Percentiles rank a stretch among this genome's conserved stretches.
phyloP scores from a whole-genome alignment of 1,140 invertebrate genomes.

The Drosophila prosaltans region DNA sequence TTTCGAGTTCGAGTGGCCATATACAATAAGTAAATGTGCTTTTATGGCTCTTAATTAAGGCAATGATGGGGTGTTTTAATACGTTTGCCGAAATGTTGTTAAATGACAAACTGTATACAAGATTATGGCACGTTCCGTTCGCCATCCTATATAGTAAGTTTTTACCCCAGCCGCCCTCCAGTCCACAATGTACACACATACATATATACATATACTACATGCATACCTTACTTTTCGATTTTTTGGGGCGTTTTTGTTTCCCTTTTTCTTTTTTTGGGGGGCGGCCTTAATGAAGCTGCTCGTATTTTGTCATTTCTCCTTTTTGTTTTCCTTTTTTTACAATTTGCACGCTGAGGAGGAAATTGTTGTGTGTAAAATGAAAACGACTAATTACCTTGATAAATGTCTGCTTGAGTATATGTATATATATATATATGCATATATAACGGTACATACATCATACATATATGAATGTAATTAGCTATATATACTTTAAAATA shows the following conservation, averaged over 20 bases:
- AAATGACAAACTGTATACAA: slow-evolving; percentile 73
- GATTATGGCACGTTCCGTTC: slow-evolving; percentile 35
- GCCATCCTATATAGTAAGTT: slow-evolving; percentile 1
- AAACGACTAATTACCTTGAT: slow-evolving; percentile 21
- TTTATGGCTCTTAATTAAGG: slow-evolving; percentile 83
- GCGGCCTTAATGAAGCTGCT: slow-evolving; percentile 60
- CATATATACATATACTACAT: too few relatives aligned
- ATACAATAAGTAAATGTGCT: slow-evolving; percentile 83
- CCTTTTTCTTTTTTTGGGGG: not conserved
- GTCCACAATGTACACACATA: not conserved
- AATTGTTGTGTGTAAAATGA: slow-evolving; percentile 13
- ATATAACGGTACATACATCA: not conserved
- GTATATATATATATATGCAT: not conserved
- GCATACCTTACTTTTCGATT: slow-evolving; percentile 1
- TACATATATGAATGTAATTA: not conserved
- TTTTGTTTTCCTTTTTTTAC: slow-evolving; percentile 17
- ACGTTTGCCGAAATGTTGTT: slow-evolving; percentile 83
- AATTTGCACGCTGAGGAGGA: not conserved
- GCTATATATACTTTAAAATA: not conserved
- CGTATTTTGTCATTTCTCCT: slow-evolving; percentile 26
- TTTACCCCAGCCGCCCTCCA: not conserved
- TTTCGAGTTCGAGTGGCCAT: slow-evolving; percentile 18
- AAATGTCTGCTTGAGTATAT: slow-evolving; percentile 10
- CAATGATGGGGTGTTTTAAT: slow-evolving; percentile 83
- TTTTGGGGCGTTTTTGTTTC: not conserved